Conservation (phyloP, 2,797 vertebrate genomes). For the Salmo trutta region DNA sequence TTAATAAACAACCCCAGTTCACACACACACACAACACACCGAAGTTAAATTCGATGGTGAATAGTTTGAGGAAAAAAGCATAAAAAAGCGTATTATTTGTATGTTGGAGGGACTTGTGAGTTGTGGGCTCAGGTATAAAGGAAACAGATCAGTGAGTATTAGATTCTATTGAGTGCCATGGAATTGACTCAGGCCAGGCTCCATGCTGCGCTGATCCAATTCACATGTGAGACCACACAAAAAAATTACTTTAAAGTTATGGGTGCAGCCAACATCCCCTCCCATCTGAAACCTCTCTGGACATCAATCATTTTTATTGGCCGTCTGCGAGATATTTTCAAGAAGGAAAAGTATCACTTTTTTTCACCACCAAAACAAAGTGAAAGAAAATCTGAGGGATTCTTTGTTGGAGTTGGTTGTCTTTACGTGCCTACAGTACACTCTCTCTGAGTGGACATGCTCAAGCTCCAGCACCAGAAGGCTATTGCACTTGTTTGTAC, state of each 20-base stretch:
- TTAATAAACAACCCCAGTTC: slow-evolving; percentile 72
- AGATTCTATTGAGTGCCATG: slow-evolving; percentile 1
- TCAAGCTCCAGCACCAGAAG: neutral
- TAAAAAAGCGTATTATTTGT: neutral
- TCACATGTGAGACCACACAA: slow-evolving; percentile 59
- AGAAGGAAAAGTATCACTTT: slow-evolving; percentile 76
- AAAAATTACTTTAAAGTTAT: slow-evolving; percentile 49
- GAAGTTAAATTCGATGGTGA: slow-evolving; percentile 60
- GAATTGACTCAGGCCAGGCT: slow-evolving; percentile 15
- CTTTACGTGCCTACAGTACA: neutral
- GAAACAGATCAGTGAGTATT: neutral
- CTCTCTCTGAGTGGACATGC: neutral
- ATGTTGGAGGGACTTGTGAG: neutral
- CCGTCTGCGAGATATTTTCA: slow-evolving; percentile 71
- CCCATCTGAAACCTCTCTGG: slow-evolving; percentile 44
- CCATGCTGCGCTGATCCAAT: slow-evolving; percentile 53
- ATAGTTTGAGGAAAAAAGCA: slow-evolving; percentile 43
- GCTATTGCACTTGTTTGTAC: neutral
- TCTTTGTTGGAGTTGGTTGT: neutral
- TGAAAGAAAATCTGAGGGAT: slow-evolving; percentile 13
- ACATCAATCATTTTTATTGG: slow-evolving; percentile 79
- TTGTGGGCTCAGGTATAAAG: neutral
- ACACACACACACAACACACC: slow-evolving; percentile 34
- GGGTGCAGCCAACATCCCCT: slow-evolving; percentile 34
- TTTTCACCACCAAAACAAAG: slow-evolving; percentile 62